phyloP scores from a whole-genome alignment of 2,888 invertebrate genomes.

The Epiblema foenella region DNA sequence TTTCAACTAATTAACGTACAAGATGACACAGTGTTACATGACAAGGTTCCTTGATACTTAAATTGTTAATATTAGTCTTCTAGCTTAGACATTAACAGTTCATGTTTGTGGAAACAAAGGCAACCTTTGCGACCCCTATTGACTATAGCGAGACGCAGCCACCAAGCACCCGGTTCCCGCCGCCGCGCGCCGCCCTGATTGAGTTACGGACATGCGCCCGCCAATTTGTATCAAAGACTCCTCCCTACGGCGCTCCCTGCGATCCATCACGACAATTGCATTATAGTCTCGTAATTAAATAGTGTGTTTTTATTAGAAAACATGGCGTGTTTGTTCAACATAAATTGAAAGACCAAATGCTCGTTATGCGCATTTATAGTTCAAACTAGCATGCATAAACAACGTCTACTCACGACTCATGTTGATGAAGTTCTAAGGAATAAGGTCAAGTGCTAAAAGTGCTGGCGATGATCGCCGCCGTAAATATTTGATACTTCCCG shows the following conservation, averaged over 20 bases:
- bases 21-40: too few species aligned
- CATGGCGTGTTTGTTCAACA: slow-evolving; percentile 57
- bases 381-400: slow-evolving; percentile 23
- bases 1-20: neutral
- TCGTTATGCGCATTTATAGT: slow-evolving; percentile 32
- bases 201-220: slow-evolving; percentile 80
- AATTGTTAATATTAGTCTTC: neutral
- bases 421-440: slow-evolving; percentile 43
- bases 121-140: neutral
- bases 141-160: neutral
- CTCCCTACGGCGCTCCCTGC: slow-evolving; percentile 58
- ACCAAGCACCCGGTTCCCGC: neutral
- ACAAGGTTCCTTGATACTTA: too few species aligned
- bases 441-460: slow-evolving; percentile 44
- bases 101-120: too few species aligned
- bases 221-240: slow-evolving; percentile 74
- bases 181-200: slow-evolving; percentile 71
- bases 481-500: slow-evolving; percentile 52
- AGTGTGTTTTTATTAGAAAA: slow-evolving; percentile 65
- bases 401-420: slow-evolving; percentile 39
- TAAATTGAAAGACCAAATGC: slow-evolving; percentile 41
- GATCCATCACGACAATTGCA: slow-evolving; percentile 69
- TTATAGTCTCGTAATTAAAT: slow-evolving; percentile 75
- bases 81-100: neutral
- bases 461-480: slow-evolving; percentile 38